Evolutionary conservation across 2,113 vertebrate species (phyloP), one percentile per base, ranked within the genome.

Genomic region (Epinephelus lanceolatus): DNA sequence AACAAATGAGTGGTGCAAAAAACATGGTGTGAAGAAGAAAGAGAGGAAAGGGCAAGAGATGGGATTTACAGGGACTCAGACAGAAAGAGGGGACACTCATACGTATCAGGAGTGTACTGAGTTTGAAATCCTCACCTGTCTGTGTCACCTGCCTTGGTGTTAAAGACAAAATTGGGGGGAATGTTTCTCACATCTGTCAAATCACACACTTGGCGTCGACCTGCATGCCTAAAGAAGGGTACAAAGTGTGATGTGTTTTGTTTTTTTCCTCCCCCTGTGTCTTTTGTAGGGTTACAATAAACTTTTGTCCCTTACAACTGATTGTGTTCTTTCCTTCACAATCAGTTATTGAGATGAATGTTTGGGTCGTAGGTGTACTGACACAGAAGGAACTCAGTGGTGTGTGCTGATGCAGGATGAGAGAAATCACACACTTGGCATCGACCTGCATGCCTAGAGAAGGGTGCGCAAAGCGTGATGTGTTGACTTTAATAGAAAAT

Each of bases 211-310:
- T 25, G 25, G 25, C 25, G 1, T 25, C 25, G 25, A 25, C 25
- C 25, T 25, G 25, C 25, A 25, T 25, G 25, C 25, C 25, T 25
- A 25, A 25, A 25, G 25, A 25, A 25, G 25, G 25, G 25, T 25
- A 25, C 25, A 25, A 25, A 25, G 25, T 25, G 25, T 25, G 25
- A 25, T 25, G 25, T 30, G 57, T 86, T 90, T 91, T 89, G 69
- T 89, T 85, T 86, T 84, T 84, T 86, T 90, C 86, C 88, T 94
- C 86, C 82, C 89, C 89, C 91, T 88, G 87, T 92, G 89, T 94
- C 88, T 94, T 95, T 95, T 94, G 86, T 93, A 95, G 91, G 93
- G 91, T 96, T 92, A 93, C 85, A 95, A 95, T 95, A 95, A 95
- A 96, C 82, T 60, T 88, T 88, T 94, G 91, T 93, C 90, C 93